A percentile compares a stretch with the other conserved stretches of the same genome.
Conservation (phyloP, 2,888 invertebrate species). For the Muschampia plurimacula region DNA sequence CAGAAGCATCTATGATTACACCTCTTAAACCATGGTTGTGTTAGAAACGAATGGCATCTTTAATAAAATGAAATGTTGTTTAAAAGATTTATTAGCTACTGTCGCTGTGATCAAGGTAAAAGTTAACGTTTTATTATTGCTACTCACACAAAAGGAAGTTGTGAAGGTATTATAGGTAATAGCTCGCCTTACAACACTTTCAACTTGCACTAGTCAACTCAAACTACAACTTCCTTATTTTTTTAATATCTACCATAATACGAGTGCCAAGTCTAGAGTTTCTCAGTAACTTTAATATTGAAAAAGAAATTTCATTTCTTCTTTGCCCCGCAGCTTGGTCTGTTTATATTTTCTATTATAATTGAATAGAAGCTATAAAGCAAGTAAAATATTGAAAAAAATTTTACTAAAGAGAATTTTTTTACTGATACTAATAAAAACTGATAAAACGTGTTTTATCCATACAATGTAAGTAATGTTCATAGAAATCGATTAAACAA, state of each 20-base stretch:
- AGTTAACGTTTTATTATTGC: slow-evolving; percentile 46
- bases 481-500: too few relatives aligned
- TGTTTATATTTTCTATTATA: too few relatives aligned
- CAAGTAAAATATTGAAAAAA: too few relatives aligned
- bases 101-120: slow-evolving; percentile 50
- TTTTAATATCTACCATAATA: not conserved
- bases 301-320: not conserved
- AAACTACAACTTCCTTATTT: not conserved
- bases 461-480: too few relatives aligned
- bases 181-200: not conserved
- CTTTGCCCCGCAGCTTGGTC: slow-evolving; percentile 46
- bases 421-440: too few relatives aligned
- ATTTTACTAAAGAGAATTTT: too few relatives aligned
- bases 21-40: too few relatives aligned
- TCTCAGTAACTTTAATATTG: not conserved
- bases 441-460: too few relatives aligned
- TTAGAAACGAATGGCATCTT: too few relatives aligned
- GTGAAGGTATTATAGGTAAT: slow-evolving; percentile 45
- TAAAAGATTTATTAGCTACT: slow-evolving; percentile 12
- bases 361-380: too few relatives aligned
- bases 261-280: not conserved
- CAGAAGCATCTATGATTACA: not conserved
- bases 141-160: slow-evolving; percentile 55
- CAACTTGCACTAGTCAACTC: not conserved
- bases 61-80: not conserved